phyloP scores from a whole-genome alignment of 2,797 vertebrate species.

The Diplodus puntazzo region DNA sequence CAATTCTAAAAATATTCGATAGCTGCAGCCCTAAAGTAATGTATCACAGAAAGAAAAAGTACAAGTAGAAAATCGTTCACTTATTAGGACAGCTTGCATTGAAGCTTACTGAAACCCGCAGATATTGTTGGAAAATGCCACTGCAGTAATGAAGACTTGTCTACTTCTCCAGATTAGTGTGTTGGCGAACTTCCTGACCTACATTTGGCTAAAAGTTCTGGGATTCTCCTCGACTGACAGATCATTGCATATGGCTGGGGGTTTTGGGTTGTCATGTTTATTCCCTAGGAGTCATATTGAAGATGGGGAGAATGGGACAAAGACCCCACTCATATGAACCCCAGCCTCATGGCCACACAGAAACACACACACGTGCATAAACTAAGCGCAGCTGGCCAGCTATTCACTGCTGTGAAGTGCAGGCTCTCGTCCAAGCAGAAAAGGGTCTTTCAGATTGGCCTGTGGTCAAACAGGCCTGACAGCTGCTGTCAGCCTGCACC shows the following conservation, averaged over 20 bases:
- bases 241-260: not conserved
- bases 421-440: constrained; percentile 65
- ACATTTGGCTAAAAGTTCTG: not conserved
- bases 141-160: too few relatives aligned
- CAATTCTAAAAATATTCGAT: too few relatives aligned
- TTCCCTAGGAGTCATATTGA: constrained; percentile 3
- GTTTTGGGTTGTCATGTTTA: constrained; percentile 35
- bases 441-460: constrained; percentile 58
- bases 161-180: too few relatives aligned
- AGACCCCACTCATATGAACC: constrained; percentile 55
- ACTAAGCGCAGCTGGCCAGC: constrained; percentile 73
- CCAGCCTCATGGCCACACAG: constrained; percentile 26
- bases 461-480: constrained; percentile 46
- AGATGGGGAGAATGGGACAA: constrained; percentile 42
- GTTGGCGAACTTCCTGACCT: not conserved
- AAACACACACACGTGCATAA: constrained; percentile 30
- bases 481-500: constrained; percentile 51
- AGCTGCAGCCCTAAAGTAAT: too few relatives aligned
- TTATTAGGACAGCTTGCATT: too few relatives aligned
- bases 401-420: constrained; percentile 77
- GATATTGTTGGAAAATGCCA: too few relatives aligned
- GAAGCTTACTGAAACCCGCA: too few relatives aligned
- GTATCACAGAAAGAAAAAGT: too few relatives aligned
- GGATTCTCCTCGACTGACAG: not conserved
- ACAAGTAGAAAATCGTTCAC: too few relatives aligned